Percentiles rank a stretch among this genome's conserved stretches.
These are phyloP conservation scores for Poeciliopsis turrubarensis DNA, from an alignment of 2,113 vertebrate species.

Conservation along the genomic window DNA sequence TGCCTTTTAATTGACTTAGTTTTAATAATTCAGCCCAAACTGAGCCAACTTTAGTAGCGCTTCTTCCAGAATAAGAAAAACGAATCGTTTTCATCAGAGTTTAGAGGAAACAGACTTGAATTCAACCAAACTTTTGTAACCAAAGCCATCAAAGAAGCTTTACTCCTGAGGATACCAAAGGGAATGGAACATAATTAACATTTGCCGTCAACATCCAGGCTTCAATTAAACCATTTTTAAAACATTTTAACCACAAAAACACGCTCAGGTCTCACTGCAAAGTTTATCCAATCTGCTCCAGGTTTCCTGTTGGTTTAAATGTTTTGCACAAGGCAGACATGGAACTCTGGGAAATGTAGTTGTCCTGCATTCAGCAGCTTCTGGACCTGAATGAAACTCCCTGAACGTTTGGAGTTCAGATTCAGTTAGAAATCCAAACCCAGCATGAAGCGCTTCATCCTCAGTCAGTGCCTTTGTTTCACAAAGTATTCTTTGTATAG, in stretches of 20 bases:
- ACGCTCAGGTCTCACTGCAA: not conserved
- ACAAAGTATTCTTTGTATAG: slow-evolving; percentile 25
- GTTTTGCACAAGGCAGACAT: not conserved
- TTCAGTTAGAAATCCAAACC: not conserved
- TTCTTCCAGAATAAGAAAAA: not conserved
- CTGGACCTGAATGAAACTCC: not conserved
- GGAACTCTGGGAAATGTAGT: slow-evolving; percentile 41
- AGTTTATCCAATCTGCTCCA: not conserved
- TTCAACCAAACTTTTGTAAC: slow-evolving; percentile 10
- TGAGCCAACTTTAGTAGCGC: slow-evolving; percentile 27
- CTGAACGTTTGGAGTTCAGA: not conserved
- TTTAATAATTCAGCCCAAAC: slow-evolving; percentile 3
- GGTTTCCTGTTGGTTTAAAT: not conserved
- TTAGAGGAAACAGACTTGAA: not conserved
- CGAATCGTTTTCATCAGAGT: not conserved
- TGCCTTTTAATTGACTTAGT: slow-evolving; percentile 20
- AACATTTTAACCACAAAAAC: not conserved
- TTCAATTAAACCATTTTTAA: not conserved
- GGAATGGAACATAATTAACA: slow-evolving; percentile 1
- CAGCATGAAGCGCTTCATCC: slow-evolving; percentile 4
- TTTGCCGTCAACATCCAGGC: too few species aligned
- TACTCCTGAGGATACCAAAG: slow-evolving; percentile 48
- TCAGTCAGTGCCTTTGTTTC: slow-evolving; percentile 23
- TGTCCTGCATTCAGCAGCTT: not conserved
- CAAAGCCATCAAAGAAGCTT: slow-evolving; percentile 15